phyloP scores from a whole-genome alignment of 1,140 invertebrate genomes.

The Pseudomyrmex cubaensis region DNA sequence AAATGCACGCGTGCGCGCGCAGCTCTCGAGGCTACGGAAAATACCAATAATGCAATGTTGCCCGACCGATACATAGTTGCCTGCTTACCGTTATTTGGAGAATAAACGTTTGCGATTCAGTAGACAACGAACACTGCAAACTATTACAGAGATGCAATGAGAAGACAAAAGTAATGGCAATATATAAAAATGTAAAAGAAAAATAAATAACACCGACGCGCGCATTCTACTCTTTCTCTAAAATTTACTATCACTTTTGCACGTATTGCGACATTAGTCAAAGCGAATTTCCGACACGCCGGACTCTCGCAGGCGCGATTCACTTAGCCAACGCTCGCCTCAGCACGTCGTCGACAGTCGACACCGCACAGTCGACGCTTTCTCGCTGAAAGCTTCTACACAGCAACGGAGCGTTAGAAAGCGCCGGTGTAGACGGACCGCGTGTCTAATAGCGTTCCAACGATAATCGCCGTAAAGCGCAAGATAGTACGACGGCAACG shows the following conservation, averaged over 20 bases:
- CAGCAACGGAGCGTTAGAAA: slow-evolving; percentile 23
- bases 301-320: slow-evolving; percentile 15
- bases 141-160: background rate
- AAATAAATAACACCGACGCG: background rate
- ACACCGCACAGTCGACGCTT: slow-evolving; percentile 16
- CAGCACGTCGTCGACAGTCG: slow-evolving; percentile 11
- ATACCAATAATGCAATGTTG: slow-evolving; percentile 15
- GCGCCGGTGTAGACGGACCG: background rate
- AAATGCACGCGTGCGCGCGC: slow-evolving; percentile 1
- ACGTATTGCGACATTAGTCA: slow-evolving; percentile 10
- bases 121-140: background rate
- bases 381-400: slow-evolving; percentile 23
- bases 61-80: background rate
- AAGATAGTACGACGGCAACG: slow-evolving; percentile 8
- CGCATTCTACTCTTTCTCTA: background rate
- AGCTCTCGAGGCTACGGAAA: background rate
- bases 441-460: slow-evolving; percentile 55
- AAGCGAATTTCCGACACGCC: slow-evolving; percentile 8
- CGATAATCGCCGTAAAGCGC: slow-evolving; percentile 59
- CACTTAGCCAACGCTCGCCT: slow-evolving; percentile 30
- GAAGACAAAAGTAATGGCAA: background rate
- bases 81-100: slow-evolving; percentile 1
- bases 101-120: slow-evolving; percentile 20
- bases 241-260: background rate
- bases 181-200: slow-evolving; percentile 8